These are phyloP conservation scores for Chiridota heheva DNA, from an alignment of 35 echinoderm and acorn worm species.

Conservation along the genomic window DNA sequence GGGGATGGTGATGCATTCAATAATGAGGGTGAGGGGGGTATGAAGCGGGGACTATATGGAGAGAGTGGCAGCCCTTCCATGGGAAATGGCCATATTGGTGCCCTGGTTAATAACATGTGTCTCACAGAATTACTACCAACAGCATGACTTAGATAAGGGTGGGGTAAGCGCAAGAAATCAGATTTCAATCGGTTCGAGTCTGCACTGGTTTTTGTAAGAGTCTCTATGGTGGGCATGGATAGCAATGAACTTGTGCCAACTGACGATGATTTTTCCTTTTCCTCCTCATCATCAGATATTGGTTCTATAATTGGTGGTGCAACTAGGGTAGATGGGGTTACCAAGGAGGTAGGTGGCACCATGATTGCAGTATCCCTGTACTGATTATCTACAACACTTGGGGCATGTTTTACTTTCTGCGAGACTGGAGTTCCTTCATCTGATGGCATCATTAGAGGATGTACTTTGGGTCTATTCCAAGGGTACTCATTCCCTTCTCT, in stretches of 20 bases:
- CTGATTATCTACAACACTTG: slow-evolving; percentile 1
- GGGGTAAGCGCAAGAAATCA: neutral
- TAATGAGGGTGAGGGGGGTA: slow-evolving; percentile 74
- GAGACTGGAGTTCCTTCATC: neutral
- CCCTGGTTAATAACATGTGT: slow-evolving; percentile 65
- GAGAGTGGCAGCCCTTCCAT: slow-evolving; percentile 40
- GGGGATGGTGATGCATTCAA: slow-evolving; percentile 57
- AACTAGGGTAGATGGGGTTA: neutral
- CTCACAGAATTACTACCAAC: slow-evolving; percentile 69
- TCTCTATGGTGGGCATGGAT: neutral
- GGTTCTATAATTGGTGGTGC: slow-evolving; percentile 71
- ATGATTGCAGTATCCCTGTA: neutral
- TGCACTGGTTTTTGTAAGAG: neutral
- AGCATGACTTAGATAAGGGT: slow-evolving; percentile 4
- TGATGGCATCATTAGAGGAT: too few species aligned
- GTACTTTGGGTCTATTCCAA: too few species aligned
- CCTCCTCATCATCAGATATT: slow-evolving; percentile 93
- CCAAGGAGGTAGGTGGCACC: slow-evolving; percentile 15
- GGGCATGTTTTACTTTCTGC: neutral
- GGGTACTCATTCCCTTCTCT: too few species aligned
- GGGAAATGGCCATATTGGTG: slow-evolving; percentile 51
- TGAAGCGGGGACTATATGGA: slow-evolving; percentile 66
- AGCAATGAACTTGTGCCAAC: neutral
- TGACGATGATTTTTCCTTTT: slow-evolving; percentile 2
- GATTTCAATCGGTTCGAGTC: neutral